These are phyloP conservation scores for Rhaphigaster nebulosa DNA, from an alignment of 2,888 invertebrate genomes.

Conservation along the genomic window DNA sequence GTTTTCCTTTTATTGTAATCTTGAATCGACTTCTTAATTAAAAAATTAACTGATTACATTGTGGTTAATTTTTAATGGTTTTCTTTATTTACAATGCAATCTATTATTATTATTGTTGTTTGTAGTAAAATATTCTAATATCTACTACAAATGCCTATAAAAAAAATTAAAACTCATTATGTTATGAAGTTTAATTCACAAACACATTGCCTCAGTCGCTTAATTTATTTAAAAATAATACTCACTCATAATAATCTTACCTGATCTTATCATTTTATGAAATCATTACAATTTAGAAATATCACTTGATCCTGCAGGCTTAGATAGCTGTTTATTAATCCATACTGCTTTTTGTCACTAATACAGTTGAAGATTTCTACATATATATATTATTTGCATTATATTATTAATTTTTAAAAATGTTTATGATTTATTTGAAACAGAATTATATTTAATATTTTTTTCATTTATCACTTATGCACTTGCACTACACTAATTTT, in stretches of 20 bases:
- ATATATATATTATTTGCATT: neutral
- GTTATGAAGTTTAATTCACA: neutral
- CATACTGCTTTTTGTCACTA: neutral
- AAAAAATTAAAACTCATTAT: neutral
- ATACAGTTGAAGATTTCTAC: neutral
- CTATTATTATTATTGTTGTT: neutral
- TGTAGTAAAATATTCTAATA: neutral
- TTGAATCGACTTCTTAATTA: too few species aligned
- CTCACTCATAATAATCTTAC: neutral
- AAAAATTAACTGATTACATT: too few species aligned
- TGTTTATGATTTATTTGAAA: neutral
- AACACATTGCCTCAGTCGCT: neutral
- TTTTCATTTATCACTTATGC: conserved; percentile 12
- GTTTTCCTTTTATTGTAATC: too few species aligned
- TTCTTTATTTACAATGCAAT: neutral
- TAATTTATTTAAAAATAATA: neutral
- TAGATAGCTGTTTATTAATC: too few species aligned
- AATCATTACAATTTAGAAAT: neutral
- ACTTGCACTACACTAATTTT: conserved; percentile 8
- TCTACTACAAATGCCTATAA: neutral
- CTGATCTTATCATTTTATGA: too few species aligned
- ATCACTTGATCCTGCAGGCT: too few species aligned
- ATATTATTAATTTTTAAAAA: neutral
- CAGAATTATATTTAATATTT: neutral
- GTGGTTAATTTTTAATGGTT: neutral